A percentile compares a stretch with the other conserved stretches of the same genome.
These are phyloP conservation scores for Mamestra brassicae DNA, from an alignment of 2,888 invertebrate genomes.

Conservation along the genomic window DNA sequence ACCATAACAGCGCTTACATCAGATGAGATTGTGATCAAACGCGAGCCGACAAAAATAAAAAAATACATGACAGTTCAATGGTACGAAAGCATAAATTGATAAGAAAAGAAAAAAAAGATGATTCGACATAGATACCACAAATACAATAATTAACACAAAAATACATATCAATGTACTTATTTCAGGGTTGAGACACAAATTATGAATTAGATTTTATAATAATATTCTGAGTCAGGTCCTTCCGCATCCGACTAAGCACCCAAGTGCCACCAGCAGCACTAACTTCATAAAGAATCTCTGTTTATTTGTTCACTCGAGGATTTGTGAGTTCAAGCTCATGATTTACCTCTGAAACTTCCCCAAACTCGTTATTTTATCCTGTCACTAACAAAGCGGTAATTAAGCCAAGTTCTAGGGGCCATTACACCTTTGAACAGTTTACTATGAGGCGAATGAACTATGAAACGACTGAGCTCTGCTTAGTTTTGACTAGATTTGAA, in stretches of 20 bases:
- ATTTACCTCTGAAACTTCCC: constrained; percentile 50
- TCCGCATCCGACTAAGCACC: background rate
- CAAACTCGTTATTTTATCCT: constrained; percentile 56
- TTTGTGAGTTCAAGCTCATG: constrained; percentile 36
- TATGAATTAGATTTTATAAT: background rate
- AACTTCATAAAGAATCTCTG: constrained; percentile 18
- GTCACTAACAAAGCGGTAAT: constrained; percentile 59
- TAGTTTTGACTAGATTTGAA: constrained; percentile 13
- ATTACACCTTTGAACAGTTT: constrained; percentile 50
- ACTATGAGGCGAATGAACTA: constrained; percentile 55
- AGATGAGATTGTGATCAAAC: too few species aligned
- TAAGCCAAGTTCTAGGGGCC: constrained; percentile 45
- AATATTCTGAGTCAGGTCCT: background rate
- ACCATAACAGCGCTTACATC: too few species aligned
- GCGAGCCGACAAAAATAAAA: too few species aligned
- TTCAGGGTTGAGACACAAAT: background rate
- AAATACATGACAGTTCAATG: too few species aligned
- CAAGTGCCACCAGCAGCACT: constrained; percentile 23
- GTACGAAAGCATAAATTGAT: too few species aligned
- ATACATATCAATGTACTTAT: too few species aligned
- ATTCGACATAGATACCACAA: too few species aligned
- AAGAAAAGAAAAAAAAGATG: too few species aligned
- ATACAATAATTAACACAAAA: too few species aligned
- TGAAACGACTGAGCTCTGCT: constrained; percentile 5
- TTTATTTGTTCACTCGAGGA: constrained; percentile 26